Conservation (phyloP, 2,797 vertebrate species). For the Pseudochaenichthys georgianus region DNA sequence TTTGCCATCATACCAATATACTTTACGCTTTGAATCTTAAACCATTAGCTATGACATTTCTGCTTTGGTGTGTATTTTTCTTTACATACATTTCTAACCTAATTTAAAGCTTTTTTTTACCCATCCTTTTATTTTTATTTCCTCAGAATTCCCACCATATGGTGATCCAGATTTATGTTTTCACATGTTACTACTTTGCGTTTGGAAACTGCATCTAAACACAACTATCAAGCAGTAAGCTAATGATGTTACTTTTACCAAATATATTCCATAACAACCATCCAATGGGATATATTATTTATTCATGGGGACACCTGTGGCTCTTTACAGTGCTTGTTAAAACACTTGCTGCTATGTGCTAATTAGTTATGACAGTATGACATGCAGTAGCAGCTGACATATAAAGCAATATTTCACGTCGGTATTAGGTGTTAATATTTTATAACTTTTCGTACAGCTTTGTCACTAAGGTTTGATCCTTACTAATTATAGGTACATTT, state of each 20-base stretch:
- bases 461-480: not conserved
- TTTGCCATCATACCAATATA: not conserved
- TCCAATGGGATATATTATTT: not conserved
- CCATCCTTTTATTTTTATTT: not conserved
- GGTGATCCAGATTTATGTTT: not conserved
- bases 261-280: not conserved
- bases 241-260: not conserved
- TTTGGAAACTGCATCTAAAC: slow-evolving; percentile 8
- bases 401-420: slow-evolving; percentile 17
- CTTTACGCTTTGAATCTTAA: not conserved
- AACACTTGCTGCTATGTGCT: slow-evolving; percentile 35
- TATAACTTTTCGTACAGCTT: slow-evolving; percentile 2
- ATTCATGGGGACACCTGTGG: slow-evolving; percentile 19
- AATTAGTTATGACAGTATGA: slow-evolving; percentile 19
- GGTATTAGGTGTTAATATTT: slow-evolving; percentile 17
- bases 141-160: not conserved
- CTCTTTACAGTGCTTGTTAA: not conserved
- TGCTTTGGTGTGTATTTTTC: too few relatives aligned
- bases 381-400: slow-evolving; percentile 11
- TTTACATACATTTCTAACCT: too few relatives aligned
- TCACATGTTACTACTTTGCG: not conserved
- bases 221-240: not conserved
- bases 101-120: too few relatives aligned
- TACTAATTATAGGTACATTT: slow-evolving; percentile 1
- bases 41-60: not conserved